phyloP scores from a whole-genome alignment of 2,888 invertebrate genomes.

The Drosophila fungiperda region DNA sequence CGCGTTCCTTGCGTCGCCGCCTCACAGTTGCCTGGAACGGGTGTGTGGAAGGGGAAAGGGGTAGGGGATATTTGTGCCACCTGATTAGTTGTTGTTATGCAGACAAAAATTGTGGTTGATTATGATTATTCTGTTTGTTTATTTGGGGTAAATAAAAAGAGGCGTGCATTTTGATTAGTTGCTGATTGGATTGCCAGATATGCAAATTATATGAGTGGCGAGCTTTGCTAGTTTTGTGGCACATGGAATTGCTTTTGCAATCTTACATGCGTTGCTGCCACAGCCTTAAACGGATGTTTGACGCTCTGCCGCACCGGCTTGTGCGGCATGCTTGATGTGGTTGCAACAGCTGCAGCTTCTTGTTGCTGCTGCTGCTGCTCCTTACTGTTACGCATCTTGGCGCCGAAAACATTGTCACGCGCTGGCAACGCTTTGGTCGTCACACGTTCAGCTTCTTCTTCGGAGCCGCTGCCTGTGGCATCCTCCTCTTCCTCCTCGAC shows the following conservation, averaged over 20 bases:
- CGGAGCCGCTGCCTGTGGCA: slow-evolving; percentile 68
- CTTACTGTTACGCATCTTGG: slow-evolving; percentile 47
- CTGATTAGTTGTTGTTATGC: slow-evolving; percentile 53
- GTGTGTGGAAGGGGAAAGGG: not conserved
- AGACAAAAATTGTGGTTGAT: slow-evolving; percentile 8
- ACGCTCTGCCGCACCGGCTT: slow-evolving; percentile 62
- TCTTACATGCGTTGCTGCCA: slow-evolving; percentile 80
- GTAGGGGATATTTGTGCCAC: slow-evolving; percentile 38
- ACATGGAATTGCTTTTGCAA: slow-evolving; percentile 82
- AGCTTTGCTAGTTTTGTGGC: slow-evolving; percentile 69
- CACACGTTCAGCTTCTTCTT: slow-evolving; percentile 59
- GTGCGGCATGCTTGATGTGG: slow-evolving; percentile 14
- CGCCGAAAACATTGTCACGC: slow-evolving; percentile 69
- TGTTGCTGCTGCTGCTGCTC: slow-evolving; percentile 4
- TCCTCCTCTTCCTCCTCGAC: slow-evolving; percentile 71
- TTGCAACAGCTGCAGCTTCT: not conserved
- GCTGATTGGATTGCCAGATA: slow-evolving; percentile 15
- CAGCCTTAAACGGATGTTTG: slow-evolving; percentile 81
- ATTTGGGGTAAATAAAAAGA: slow-evolving; percentile 63
- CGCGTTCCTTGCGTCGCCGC: slow-evolving; percentile 28
- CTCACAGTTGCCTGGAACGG: slow-evolving; percentile 37
- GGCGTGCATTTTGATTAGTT: slow-evolving; percentile 28
- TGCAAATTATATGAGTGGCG: slow-evolving; percentile 47
- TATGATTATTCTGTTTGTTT: slow-evolving; percentile 57
- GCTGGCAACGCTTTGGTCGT: slow-evolving; percentile 15